Conservation (phyloP, 2,113 vertebrate species). For the Chiloscyllium plagiosum region DNA sequence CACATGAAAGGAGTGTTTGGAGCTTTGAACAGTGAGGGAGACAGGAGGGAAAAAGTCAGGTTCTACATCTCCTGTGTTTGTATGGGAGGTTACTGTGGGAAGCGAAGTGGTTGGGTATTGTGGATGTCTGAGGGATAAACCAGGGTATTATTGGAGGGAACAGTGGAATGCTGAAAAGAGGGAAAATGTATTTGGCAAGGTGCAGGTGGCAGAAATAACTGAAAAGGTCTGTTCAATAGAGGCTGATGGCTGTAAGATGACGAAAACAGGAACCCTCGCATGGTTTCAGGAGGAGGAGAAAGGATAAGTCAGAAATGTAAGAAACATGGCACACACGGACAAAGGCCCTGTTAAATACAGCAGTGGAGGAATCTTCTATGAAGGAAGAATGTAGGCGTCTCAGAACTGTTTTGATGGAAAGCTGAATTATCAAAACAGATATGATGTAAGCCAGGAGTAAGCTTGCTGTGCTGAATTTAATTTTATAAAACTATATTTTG, state of each 20-base stretch:
- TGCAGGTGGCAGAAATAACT: neutral
- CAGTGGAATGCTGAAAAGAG: neutral
- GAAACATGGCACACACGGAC: neutral
- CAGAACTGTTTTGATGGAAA: neutral
- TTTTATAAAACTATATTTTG: neutral
- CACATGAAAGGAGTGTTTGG: neutral
- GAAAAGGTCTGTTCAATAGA: neutral
- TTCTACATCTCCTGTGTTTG: neutral
- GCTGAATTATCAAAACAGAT: neutral
- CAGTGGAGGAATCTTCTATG: neutral
- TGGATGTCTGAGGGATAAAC: neutral
- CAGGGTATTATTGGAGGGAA: neutral
- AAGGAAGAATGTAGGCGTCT: neutral
- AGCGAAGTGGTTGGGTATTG: no score
- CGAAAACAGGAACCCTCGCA: neutral
- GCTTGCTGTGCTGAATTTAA: neutral
- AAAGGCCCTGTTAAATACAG: neutral
- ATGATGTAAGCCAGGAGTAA: neutral
- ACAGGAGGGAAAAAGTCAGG: neutral
- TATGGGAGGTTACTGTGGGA: neutral
- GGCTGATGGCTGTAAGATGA: no score
- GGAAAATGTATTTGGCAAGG: neutral
- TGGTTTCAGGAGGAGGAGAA: neutral
- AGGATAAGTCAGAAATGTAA: neutral
- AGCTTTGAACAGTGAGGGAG: neutral